Base-by-base conservation (phyloP, 2,797 vertebrate species). In the Cynodonichthys magdalenae region DNA sequence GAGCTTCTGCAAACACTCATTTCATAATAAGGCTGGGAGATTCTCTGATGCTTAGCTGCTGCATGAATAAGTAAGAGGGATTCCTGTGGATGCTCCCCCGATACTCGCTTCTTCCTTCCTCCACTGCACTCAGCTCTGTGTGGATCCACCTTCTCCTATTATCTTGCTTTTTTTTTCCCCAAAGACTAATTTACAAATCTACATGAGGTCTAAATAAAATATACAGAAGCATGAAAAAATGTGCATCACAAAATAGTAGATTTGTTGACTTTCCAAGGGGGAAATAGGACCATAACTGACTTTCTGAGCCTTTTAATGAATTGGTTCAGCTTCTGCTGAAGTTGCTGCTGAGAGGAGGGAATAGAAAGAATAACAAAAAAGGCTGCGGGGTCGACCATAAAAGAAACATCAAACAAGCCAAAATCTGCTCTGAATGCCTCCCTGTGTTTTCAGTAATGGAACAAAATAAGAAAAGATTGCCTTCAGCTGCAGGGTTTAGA, bases 301-400 rank as follows among this genome's bases (percentile, higher is more conserved):
- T 92, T 91, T 89, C 85, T 86, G 80, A 84, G 80, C 69, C 68
- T 79, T 74, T 67, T 90, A 90, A 92, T 92, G 86, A 92, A 87
- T 87, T 79, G 63, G 80, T 85, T 80, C 75, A 74, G 80, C 82
- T 80, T 87, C 78, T 79, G 75, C 69, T 71, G 81, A 80, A 72
- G 68, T 69, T 46, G 63, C 74, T 66, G 75, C 29, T 65, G 63
- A 69, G 71, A 74, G 17, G 31, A 57, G 24, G 24, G 29, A 61
- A 50, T 42, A 19, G 20, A 58, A 49, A 53, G 56, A 63, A 64
- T 66, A 63, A 66, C 63, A 66, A 49, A 20, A 45, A 46, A 18
- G 41, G 24, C 24, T 3, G 36, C 24, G 51, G 61, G 41, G 52
- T 20, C 41, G 52, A 66, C 56, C 67, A 27, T 68, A 79, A 69